Evolutionary conservation across 2,888 invertebrate species (phyloP), one percentile per base, ranked within the genome.

Genomic region (Gari tellinella): DNA sequence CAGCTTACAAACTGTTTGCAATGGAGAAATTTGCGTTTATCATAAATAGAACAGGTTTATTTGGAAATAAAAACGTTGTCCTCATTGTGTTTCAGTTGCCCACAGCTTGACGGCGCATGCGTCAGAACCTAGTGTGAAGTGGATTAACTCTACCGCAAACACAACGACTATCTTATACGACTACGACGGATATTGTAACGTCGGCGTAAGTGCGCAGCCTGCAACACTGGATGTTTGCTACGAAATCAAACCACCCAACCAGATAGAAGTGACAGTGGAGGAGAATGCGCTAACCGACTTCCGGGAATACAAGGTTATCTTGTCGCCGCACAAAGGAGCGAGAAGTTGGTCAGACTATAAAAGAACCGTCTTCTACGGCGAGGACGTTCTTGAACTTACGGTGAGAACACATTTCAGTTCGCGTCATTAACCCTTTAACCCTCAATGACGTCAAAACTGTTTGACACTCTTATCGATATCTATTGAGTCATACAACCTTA

Each of bases 111-210:
- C 19, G 8, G 45, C 43, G 57, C 43, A 57, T 17, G 31, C 57
- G 19, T 43, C 45, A 1, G 57, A 57, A 25, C 70, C 78, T 12
- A 17, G 23, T 1, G 46, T 78, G 0, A 68, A 66, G 8, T 66
- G 73, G 66, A 31, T 78, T 37, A 78, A 78, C 37, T 26, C 49
- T 3, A 66, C 66, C 5, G 60, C 51, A 14, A 53, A 40, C 21
- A 46, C 41, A n/a, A 31, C 51, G 0, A 17, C 17, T 7, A 53
- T 62, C 8, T 23, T 38, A 2, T 78, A 66, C 43, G 55, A 70
- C 17, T 73, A 67, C 38, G 78, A 78, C 41, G 69, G 77, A 1
- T 25, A 62, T 12, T 77, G 77, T 55, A 61, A 62, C 43, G 72
- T 72, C 10, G 49, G 57, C 0, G 45, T 69, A 10, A 38, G 46